A percentile compares a stretch with the other conserved stretches of the same genome.
phyloP scores from a whole-genome alignment of 2,888 invertebrate species.

The Disparrhopalites patrizii region DNA sequence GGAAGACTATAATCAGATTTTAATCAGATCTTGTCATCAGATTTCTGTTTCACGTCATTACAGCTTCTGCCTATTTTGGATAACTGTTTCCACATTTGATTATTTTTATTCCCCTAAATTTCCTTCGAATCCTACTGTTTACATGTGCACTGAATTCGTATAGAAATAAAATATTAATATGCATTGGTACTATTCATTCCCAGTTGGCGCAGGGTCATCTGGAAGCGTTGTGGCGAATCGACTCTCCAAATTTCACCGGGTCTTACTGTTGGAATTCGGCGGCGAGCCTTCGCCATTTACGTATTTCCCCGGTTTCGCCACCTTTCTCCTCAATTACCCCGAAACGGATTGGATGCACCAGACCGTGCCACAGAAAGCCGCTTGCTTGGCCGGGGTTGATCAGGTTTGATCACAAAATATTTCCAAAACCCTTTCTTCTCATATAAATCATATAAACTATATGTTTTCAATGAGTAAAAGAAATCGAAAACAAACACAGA shows the following conservation, averaged over 20 bases:
- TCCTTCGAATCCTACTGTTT: not conserved
- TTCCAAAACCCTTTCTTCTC: not conserved
- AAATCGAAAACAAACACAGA: not conserved
- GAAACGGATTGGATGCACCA: slow-evolving; percentile 13
- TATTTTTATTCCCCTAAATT: not conserved
- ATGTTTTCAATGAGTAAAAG: not conserved
- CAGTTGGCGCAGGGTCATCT: slow-evolving; percentile 14
- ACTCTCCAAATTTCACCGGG: slow-evolving; percentile 4
- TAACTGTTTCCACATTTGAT: not conserved
- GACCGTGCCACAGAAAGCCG: slow-evolving; percentile 34
- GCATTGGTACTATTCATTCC: not conserved
- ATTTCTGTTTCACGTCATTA: too few relatives aligned
- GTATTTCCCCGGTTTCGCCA: slow-evolving; percentile 4
- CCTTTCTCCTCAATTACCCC: slow-evolving; percentile 4
- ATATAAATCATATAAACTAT: not conserved
- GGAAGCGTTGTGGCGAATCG: slow-evolving; percentile 12
- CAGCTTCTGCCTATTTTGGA: not conserved
- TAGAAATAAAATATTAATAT: not conserved
- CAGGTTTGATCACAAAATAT: slow-evolving; percentile 32
- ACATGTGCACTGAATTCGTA: not conserved
- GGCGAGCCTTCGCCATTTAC: slow-evolving; percentile 11
- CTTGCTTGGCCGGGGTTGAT: slow-evolving; percentile 32
- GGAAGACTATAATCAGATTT: too few relatives aligned
- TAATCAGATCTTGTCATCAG: too few relatives aligned
- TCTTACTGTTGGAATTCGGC: slow-evolving; percentile 18